Base-by-base conservation (phyloP, 2,113 vertebrate species). In the human (Homo sapiens) region DNA sequence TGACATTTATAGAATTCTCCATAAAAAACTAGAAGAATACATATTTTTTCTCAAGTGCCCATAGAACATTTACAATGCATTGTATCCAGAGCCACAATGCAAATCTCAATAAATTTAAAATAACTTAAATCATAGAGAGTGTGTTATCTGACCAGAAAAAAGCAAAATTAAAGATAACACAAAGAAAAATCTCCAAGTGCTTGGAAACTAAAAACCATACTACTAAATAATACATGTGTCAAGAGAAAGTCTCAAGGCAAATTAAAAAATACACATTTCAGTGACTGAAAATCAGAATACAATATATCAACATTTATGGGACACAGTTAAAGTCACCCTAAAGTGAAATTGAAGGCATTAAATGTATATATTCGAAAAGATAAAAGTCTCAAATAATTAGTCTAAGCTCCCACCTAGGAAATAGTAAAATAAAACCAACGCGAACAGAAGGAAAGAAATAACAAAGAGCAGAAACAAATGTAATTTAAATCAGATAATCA, bases 401-500 rank as follows among this genome's bases (percentile, higher is more conserved):
- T 52, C 16, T 75, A 50, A 61, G 20, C 16, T 86, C 8, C 45
- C 5, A 52, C 20, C 9, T 93, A 75, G 35, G 50, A 64, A 61
- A 92, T 18, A 72, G 14, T 38, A 83, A 73, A 82, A 82, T 72
- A 32, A 55, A 55, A 20, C 20, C 72, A 93, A 90, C 14, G 23
- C 23, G 27, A 84, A 32, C 32, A 55, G 22, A 93, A 61, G 10
- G 17, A 88, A 90, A 35, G 35, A 89, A 73, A 80, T 79, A 85
- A 93, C 84, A 70, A 94, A 88, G 38, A 57, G 40, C 27, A 92
- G 57, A 80, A 94, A 52, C 59, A 30, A 93, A 40, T 75, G 6
- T 50, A 94, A 92, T 75, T 89, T 43, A 96, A 85, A 80, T 73
- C 27, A 68, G 23, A 97, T 68, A 93, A 91, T 59, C 30, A 89